Conservation (phyloP, 2,113 vertebrate genomes). For the Nesogale talazaci region DNA sequence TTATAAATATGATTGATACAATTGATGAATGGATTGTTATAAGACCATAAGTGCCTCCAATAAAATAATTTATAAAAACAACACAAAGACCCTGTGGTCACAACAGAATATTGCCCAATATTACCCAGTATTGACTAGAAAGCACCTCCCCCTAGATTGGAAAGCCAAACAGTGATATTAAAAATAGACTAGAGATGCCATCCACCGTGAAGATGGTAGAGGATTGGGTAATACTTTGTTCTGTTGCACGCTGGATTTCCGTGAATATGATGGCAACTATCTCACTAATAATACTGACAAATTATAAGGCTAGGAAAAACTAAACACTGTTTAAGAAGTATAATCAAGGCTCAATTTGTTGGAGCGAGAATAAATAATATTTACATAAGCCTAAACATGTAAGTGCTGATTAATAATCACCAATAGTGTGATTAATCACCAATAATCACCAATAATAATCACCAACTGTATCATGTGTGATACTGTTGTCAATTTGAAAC, state of each 20-base stretch:
- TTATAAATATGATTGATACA: too few relatives aligned
- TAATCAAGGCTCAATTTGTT: neutral
- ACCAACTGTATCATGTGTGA: neutral
- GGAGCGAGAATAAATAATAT: neutral
- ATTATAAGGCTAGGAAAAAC: conserved; percentile 28
- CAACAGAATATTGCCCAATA: neutral
- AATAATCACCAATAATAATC: too few relatives aligned
- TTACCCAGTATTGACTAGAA: neutral
- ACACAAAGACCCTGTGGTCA: too few relatives aligned
- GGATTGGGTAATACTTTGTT: neutral
- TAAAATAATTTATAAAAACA: too few relatives aligned
- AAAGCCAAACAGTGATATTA: neutral
- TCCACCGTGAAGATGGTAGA: neutral
- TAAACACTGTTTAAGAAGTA: neutral
- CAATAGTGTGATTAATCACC: neutral
- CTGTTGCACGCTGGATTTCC: too few relatives aligned
- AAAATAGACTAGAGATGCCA: neutral
- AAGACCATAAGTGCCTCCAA: too few relatives aligned
- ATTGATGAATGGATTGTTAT: too few relatives aligned
- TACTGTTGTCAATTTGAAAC: too few relatives aligned
- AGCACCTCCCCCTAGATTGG: neutral
- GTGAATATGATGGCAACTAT: too few relatives aligned
- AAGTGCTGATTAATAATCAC: conserved; percentile 24
- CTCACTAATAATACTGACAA: neutral
- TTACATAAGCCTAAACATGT: conserved; percentile 15